These are phyloP conservation scores for Caenorhabditis sp. DNA, from an alignment of 2,888 invertebrate species.

Conservation along the genomic window DNA sequence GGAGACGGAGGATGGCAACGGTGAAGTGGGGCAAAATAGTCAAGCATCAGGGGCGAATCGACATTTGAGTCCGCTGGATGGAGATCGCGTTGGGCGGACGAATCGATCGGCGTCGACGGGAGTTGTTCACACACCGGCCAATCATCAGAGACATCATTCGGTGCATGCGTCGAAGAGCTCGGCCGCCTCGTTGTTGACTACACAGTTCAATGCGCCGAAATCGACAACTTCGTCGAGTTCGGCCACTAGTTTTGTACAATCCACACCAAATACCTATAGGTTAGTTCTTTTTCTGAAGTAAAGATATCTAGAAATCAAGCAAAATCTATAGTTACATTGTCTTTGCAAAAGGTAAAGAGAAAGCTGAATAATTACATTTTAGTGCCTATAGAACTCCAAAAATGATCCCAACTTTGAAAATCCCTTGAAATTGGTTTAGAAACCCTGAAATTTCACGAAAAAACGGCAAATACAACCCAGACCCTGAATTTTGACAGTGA, in stretches of 20 bases:
- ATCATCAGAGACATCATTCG: constrained; percentile 30
- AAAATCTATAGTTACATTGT: too few species aligned
- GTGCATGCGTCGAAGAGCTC: constrained; percentile 48
- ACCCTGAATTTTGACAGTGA: too few species aligned
- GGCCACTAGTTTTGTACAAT: constrained; percentile 7
- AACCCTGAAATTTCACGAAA: too few species aligned
- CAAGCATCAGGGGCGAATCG: constrained; percentile 13
- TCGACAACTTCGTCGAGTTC: constrained; percentile 23
- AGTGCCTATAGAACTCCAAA: too few species aligned
- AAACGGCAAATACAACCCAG: too few species aligned
- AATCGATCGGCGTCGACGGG: constrained; percentile 55
- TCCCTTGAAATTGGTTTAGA: too few species aligned
- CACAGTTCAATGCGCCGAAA: constrained; percentile 18
- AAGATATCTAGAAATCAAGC: too few species aligned
- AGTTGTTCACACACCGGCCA: constrained; percentile 33
- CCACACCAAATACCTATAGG: constrained; percentile 46
- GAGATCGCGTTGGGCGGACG: constrained; percentile 19
- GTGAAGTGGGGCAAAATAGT: constrained; percentile 14
- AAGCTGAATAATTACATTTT: too few species aligned
- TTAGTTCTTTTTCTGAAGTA: constrained; percentile 2
- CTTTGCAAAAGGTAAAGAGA: too few species aligned
- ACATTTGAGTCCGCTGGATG: constrained; percentile 20
- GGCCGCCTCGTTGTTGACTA: constrained; percentile 30
- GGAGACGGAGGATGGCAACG: constrained; percentile 40
- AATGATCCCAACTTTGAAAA: too few species aligned